Conservation (phyloP, 92 coral and sea anemone species). For the Montipora capitata region DNA sequence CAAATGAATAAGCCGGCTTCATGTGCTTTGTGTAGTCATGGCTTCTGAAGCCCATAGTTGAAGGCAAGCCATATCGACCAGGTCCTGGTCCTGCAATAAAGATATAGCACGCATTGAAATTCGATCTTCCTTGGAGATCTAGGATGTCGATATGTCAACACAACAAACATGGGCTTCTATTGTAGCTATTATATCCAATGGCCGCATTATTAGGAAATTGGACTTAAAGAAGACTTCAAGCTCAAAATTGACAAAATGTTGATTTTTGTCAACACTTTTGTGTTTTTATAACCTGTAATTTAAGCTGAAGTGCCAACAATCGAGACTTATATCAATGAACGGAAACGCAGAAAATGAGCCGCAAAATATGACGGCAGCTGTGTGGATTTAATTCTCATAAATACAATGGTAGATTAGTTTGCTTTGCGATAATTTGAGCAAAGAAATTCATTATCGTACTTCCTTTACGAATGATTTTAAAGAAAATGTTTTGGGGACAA, state of each 20-base stretch:
- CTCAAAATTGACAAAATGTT: too few relatives aligned
- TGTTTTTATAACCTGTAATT: neutral
- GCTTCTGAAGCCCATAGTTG: conserved; percentile 78
- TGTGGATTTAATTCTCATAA: neutral
- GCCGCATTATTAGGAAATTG: neutral
- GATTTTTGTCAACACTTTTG: neutral
- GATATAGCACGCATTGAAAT: neutral
- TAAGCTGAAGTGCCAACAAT: neutral
- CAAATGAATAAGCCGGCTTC: conserved; percentile 94
- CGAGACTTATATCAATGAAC: conserved; percentile 18
- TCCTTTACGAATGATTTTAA: neutral
- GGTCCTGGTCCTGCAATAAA: conserved; percentile 92
- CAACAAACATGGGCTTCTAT: too few relatives aligned
- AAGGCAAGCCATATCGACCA: conserved; percentile 94
- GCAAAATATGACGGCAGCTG: conserved; percentile 27
- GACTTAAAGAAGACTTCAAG: neutral
- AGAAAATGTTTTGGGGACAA: neutral
- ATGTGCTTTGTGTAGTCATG: conserved; percentile 90
- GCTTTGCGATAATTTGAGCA: conserved; percentile 10
- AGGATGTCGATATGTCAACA: neutral
- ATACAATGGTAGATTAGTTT: conserved; percentile 1
- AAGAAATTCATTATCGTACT: conserved; percentile 31
- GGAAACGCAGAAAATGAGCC: neutral
- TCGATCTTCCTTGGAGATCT: conserved; percentile 6
- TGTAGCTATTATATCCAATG: too few relatives aligned